Conservation (phyloP, 2,113 vertebrate genomes). For the Sander lucioperca region DNA sequence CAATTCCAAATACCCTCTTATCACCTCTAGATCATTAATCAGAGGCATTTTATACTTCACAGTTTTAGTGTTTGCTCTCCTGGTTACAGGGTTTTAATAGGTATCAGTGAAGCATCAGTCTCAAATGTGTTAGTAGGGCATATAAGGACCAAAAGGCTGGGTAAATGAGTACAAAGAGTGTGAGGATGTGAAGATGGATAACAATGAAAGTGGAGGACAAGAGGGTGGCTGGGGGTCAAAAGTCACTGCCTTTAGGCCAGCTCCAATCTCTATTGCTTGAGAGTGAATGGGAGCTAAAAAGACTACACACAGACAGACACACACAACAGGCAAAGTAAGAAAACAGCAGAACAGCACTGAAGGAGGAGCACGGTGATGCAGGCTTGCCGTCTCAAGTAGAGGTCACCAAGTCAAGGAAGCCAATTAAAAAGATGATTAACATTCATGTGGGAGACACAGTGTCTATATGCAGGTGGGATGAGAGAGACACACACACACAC, state of each 20-base stretch:
- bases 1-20: conserved; percentile 67
- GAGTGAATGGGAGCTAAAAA: conserved; percentile 2
- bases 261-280: background rate
- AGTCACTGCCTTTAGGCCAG: conserved; percentile 26
- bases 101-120: conserved; percentile 16
- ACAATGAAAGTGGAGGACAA: conserved; percentile 45
- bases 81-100: conserved; percentile 23
- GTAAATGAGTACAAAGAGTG: conserved; percentile 44
- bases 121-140: conserved; percentile 39
- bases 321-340: conserved; percentile 3
- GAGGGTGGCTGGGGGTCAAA: conserved; percentile 26
- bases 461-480: conserved; percentile 55
- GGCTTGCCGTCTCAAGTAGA: conserved; percentile 58
- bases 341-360: conserved; percentile 29
- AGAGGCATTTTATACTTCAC: conserved; percentile 45
- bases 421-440: conserved; percentile 84
- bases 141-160: conserved; percentile 6
- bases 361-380: conserved; percentile 49
- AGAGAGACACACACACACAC: too few species aligned
- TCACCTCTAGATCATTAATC: conserved; percentile 64
- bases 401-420: conserved; percentile 77
- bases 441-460: conserved; percentile 73
- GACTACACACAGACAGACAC: background rate
- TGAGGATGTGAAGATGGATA: conserved; percentile 45
- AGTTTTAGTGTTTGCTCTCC: conserved; percentile 47